Conservation (phyloP, 2,888 invertebrate genomes). For the Agriopis leucophaearia region DNA sequence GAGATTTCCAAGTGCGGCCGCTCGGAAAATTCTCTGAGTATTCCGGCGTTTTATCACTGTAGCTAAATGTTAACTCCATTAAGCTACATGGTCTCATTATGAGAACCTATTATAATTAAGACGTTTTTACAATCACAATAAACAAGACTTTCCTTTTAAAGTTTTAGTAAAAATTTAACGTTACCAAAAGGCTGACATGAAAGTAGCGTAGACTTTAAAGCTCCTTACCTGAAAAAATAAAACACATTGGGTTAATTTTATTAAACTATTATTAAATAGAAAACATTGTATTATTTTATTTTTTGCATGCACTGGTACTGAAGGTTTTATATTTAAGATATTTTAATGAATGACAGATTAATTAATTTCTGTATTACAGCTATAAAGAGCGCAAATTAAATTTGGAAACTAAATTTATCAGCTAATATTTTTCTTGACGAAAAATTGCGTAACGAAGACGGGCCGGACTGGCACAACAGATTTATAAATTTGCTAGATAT, state of each 20-base stretch:
- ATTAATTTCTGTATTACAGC: conserved; percentile 49
- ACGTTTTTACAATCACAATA: conserved; percentile 44
- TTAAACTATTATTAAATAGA: background rate
- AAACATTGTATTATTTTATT: background rate
- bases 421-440: conserved; percentile 55
- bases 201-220: conserved; percentile 22
- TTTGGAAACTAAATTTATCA: conserved; percentile 55
- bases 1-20: conserved; percentile 53
- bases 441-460: conserved; percentile 49
- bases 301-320: background rate
- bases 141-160: conserved; percentile 53
- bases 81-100: conserved; percentile 39
- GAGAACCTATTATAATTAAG: conserved; percentile 45
- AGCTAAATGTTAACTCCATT: conserved; percentile 35
- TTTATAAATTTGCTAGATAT: conserved; percentile 68
- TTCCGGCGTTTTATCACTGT: conserved; percentile 37
- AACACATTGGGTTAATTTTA: conserved; percentile 31
- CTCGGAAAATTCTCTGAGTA: conserved; percentile 46
- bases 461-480: conserved; percentile 55
- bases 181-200: conserved; percentile 47
- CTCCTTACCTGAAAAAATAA: conserved; percentile 57
- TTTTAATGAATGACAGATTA: conserved; percentile 42
- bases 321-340: conserved; percentile 6
- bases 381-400: conserved; percentile 47
- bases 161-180: conserved; percentile 44